A percentile compares a stretch with the other conserved stretches of the same genome.
Conservation (phyloP, 2,888 invertebrate species). For the Anthrax anthrax region DNA sequence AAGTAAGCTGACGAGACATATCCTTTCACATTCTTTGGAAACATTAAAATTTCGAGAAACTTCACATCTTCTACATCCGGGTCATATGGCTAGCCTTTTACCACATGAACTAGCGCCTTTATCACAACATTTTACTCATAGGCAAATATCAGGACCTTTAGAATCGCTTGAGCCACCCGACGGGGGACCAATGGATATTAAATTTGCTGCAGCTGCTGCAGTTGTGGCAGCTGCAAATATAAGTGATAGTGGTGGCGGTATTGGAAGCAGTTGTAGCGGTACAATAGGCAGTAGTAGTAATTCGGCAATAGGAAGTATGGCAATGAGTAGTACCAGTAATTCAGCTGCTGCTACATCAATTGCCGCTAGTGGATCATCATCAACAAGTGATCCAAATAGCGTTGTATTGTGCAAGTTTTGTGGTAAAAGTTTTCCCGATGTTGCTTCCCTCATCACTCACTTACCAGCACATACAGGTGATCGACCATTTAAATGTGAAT, state of each 20-base stretch:
- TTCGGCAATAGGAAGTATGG: slow-evolving; percentile 8
- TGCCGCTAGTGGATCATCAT: slow-evolving; percentile 19
- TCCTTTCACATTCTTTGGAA: slow-evolving; percentile 77
- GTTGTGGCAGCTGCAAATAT: slow-evolving; percentile 31
- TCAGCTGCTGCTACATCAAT: slow-evolving; percentile 7
- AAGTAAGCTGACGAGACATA: slow-evolving; percentile 80
- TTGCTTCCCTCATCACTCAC: slow-evolving; percentile 73
- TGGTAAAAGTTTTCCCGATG: slow-evolving; percentile 84
- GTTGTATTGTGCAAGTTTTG: slow-evolving; percentile 85
- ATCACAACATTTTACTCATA: slow-evolving; percentile 33
- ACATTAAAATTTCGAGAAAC: slow-evolving; percentile 71
- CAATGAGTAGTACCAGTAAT: slow-evolving; percentile 25
- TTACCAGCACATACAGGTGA: slow-evolving; percentile 82
- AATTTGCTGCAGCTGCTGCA: slow-evolving; percentile 25
- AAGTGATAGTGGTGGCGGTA: slow-evolving; percentile 14
- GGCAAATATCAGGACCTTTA: slow-evolving; percentile 16
- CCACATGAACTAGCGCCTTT: slow-evolving; percentile 27
- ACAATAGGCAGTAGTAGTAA: slow-evolving; percentile 26
- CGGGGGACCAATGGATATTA: slow-evolving; percentile 15
- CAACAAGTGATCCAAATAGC: slow-evolving; percentile 46
- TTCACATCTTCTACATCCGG: slow-evolving; percentile 47
- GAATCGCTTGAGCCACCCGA: slow-evolving; percentile 33
- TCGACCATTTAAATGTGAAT: slow-evolving; percentile 84
- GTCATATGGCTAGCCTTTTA: slow-evolving; percentile 41
- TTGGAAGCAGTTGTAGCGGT: slow-evolving; percentile 30